phyloP scores from a whole-genome alignment of 2,797 vertebrate genomes.

The Percopsis omiscomaycus region DNA sequence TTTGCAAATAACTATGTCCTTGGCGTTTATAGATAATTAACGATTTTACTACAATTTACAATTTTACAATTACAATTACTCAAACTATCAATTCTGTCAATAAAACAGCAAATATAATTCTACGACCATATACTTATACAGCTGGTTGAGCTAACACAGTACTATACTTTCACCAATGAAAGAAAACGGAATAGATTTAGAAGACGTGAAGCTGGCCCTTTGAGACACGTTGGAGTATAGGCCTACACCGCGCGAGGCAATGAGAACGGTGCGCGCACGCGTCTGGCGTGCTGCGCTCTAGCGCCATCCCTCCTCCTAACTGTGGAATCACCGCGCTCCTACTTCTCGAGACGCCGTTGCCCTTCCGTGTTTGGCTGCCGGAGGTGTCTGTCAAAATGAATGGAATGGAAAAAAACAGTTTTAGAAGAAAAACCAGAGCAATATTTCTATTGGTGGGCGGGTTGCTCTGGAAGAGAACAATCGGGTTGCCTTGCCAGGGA shows the following conservation, averaged over 20 bases:
- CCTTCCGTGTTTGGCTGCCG: conserved; percentile 72
- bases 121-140: no score
- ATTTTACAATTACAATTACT: no score
- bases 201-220: no score
- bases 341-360: conserved; percentile 30
- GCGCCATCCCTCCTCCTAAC: conserved; percentile 71
- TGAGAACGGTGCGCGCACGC: background rate
- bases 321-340: conserved; percentile 50
- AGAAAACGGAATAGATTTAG: no score
- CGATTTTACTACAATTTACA: no score
- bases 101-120: no score
- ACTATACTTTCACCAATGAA: no score
- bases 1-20: no score
- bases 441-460: conserved; percentile 83
- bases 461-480: conserved; percentile 83
- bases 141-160: no score
- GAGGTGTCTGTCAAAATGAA: conserved; percentile 76
- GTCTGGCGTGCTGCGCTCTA: conserved; percentile 51
- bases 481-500: conserved; percentile 87
- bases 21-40: no score
- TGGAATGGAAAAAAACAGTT: conserved; percentile 54
- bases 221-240: background rate
- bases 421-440: conserved; percentile 70
- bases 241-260: background rate
- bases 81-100: no score